A percentile compares a stretch with the other conserved stretches of the same genome.
Evolutionary conservation across 2,888 invertebrate genomes (phyloP).

Genomic region (Calliopum simillimum): DNA sequence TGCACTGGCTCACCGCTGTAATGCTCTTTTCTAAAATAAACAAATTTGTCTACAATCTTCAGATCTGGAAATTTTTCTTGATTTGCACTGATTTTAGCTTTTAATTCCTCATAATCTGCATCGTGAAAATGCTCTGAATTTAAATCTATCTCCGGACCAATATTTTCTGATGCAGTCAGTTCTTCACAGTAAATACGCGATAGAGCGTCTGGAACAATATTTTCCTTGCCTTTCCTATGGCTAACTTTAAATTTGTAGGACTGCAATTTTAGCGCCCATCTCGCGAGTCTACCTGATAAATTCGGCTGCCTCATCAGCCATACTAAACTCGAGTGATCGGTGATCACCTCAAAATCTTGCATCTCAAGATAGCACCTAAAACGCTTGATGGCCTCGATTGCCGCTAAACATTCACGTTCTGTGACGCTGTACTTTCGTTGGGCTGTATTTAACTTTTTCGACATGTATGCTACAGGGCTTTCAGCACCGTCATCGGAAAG

Average conservation of each 20-base stretch:
- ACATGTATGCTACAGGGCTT: no score
- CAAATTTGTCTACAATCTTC: no score
- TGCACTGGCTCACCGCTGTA: no score
- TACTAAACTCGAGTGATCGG: slow-evolving; percentile 28
- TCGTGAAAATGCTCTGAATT: slow-evolving; percentile 2
- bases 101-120: neutral
- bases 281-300: no score
- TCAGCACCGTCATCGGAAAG: no score
- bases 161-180: neutral
- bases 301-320: no score
- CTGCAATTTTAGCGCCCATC: slow-evolving; percentile 24
- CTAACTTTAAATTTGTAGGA: slow-evolving; percentile 5
- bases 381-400: slow-evolving; percentile 2
- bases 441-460: no score
- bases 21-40: no score
- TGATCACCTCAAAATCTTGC: slow-evolving; percentile 27
- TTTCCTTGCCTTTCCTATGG: neutral
- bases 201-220: neutral
- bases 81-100: no score
- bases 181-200: neutral
- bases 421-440: slow-evolving; percentile 29
- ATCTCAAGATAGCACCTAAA: slow-evolving; percentile 18
- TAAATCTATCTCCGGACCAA: slow-evolving; percentile 1
- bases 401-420: slow-evolving; percentile 28
- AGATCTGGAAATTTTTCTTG: no score